Evolutionary conservation across 2,888 invertebrate genomes (phyloP), one percentile per base, ranked within the genome.

Genomic region (Aphidius colemani): DNA sequence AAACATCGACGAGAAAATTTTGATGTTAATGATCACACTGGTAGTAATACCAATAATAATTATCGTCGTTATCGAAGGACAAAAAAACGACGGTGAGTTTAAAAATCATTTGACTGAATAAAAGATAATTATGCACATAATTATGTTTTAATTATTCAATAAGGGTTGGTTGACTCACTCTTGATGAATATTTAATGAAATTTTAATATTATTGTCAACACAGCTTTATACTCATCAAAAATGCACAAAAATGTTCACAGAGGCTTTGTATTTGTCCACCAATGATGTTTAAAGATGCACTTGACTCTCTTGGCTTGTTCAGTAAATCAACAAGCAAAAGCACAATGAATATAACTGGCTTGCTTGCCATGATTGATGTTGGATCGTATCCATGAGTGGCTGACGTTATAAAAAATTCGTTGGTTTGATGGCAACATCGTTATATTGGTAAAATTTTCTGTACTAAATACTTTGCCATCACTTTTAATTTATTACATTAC

Each of bases 351-450:
- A 7, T 8, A 46, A 73, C 72, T 30, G 30, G 75, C 74, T 78
- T 72, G 78, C 77, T 79, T 79, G 75, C 77, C 74, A 78, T 79
- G 77, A 78, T 73, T 76, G 75, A 78, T 78, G 77, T 77, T 76
- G 79, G 78, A 75, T 72, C 74, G 77, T 76, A 77, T 79, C 13
- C 13, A 18, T 18, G 13, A 18, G 13, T 18, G 13, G 13, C 13
- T 18, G 13, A 2, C 1, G 13, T 18, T 18, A 18, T 59, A 30
- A 30, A 0, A 30, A 30, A 30, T 73, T 73, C 74, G 69, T 72
- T 73, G 71, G 49, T 61, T 53, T 5, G 30, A 30, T 30, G 30
- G 30, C 5, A 5, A 30, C 30, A 30, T 30, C 30, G 30, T 30
- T 30, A 30, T 30, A 30, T 30, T 30, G 30, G 30, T 30, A 30